These are phyloP conservation scores for Naja naja DNA, from an alignment of 2,113 vertebrate genomes.

Conservation along the genomic window DNA sequence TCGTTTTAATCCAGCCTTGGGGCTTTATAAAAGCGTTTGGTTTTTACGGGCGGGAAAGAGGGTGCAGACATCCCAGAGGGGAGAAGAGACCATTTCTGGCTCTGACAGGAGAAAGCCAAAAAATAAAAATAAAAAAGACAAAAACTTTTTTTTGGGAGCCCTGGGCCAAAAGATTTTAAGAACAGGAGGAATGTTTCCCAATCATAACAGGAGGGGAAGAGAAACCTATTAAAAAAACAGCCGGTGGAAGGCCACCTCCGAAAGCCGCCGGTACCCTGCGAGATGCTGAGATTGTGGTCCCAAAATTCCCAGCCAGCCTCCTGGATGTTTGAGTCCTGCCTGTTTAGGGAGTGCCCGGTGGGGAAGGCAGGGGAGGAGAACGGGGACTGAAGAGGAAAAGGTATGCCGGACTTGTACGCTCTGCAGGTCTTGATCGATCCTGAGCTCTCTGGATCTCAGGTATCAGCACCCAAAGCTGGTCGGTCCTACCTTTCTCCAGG, in stretches of 20 bases:
- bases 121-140: not conserved
- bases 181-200: not conserved
- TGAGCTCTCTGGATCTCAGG: not conserved
- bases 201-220: not conserved
- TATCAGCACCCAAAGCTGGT: rapidly evolving
- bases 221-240: not conserved
- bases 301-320: not conserved
- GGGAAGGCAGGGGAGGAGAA: not conserved
- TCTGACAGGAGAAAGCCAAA: not conserved
- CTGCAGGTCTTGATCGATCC: not conserved
- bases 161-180: not conserved
- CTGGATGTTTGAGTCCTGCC: not conserved
- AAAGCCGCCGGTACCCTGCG: not conserved
- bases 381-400: not conserved
- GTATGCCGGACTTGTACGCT: not conserved
- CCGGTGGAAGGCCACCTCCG: not conserved
- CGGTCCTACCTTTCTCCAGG: constrained; percentile 85
- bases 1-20: too few species aligned
- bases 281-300: not conserved
- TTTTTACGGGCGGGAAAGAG: not conserved
- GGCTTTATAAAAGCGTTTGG: not conserved
- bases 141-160: not conserved
- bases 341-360: not conserved
- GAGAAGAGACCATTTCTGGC: not conserved
- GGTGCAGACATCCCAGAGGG: not conserved